A percentile compares a stretch with the other conserved stretches of the same genome.
These are phyloP conservation scores for Adoxophyes honmai DNA, from an alignment of 1,140 invertebrate species.

Conservation along the genomic window DNA sequence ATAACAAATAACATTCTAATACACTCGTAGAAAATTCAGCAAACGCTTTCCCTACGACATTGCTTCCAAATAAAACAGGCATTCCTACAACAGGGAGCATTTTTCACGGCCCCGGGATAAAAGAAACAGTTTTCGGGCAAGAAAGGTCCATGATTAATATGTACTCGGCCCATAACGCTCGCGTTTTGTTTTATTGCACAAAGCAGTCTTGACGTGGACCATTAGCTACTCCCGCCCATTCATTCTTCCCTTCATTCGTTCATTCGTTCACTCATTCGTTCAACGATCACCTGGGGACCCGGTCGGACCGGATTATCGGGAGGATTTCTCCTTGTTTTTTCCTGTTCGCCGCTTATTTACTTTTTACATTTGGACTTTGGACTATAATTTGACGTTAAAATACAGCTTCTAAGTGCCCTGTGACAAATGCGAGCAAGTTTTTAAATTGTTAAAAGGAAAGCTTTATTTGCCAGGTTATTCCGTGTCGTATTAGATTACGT, in stretches of 20 bases:
- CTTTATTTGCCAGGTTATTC: background rate
- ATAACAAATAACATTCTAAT: too few relatives aligned
- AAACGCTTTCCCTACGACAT: background rate
- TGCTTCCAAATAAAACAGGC: background rate
- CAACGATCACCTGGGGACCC: conserved; percentile 59
- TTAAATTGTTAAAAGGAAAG: conserved; percentile 11
- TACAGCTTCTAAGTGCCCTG: background rate
- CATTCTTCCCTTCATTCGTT: conserved; percentile 34
- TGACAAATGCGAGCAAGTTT: conserved; percentile 8
- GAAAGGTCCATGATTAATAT: conserved; percentile 50
- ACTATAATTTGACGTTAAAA: conserved; percentile 7
- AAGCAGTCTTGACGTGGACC: conserved; percentile 56
- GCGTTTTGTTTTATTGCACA: conserved; percentile 56
- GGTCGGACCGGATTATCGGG: conserved; percentile 5
- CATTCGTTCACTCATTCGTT: conserved; percentile 36
- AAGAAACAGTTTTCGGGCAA: background rate
- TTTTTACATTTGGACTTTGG: conserved; percentile 14
- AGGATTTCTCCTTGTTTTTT: conserved; percentile 2
- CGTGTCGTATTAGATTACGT: background rate
- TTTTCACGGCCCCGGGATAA: background rate
- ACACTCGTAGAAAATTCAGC: too few relatives aligned
- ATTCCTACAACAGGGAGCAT: background rate
- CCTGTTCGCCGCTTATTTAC: conserved; percentile 6
- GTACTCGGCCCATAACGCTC: conserved; percentile 36
- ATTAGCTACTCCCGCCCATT: conserved; percentile 49